A percentile compares a stretch with the other conserved stretches of the same genome.
Evolutionary conservation across 2,888 invertebrate genomes (phyloP).

Genomic region (Yponomeuta sedellus): DNA sequence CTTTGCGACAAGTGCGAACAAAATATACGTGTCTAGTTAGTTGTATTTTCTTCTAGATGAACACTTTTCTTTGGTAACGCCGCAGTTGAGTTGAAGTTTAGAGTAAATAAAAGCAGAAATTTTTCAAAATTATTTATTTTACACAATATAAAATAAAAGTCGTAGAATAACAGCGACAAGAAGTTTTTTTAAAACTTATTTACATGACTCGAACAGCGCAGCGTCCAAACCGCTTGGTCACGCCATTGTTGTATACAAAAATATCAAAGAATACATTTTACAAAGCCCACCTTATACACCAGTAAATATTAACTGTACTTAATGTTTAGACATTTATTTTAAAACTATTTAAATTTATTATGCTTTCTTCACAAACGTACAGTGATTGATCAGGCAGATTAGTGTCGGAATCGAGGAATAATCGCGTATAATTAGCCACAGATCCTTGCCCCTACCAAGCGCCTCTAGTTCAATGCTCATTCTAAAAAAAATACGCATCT

Average conservation of each 20-base stretch:
- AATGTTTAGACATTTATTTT: slow-evolving; percentile 12
- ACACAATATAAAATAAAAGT: slow-evolving; percentile 49
- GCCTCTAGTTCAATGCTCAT: neutral
- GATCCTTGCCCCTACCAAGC: neutral
- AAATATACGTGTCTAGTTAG: too few relatives aligned
- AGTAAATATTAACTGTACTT: slow-evolving; percentile 16
- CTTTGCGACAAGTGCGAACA: too few relatives aligned
- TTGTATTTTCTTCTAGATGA: too few relatives aligned
- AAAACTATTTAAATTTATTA: slow-evolving; percentile 15
- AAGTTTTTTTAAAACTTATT: slow-evolving; percentile 20
- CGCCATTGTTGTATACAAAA: slow-evolving; percentile 31
- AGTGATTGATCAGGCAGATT: slow-evolving; percentile 17
- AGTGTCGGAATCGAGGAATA: slow-evolving; percentile 20
- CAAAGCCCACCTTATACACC: slow-evolving; percentile 15
- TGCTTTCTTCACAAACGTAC: slow-evolving; percentile 15
- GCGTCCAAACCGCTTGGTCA: slow-evolving; percentile 21
- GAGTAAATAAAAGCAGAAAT: slow-evolving; percentile 5
- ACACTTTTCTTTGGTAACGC: neutral
- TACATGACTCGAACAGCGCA: slow-evolving; percentile 28
- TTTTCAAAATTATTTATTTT: slow-evolving; percentile 49
- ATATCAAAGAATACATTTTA: slow-evolving; percentile 31
- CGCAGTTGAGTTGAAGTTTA: too few relatives aligned
- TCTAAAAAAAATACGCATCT: too few relatives aligned
- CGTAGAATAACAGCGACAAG: slow-evolving; percentile 46
- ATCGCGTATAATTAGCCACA: slow-evolving; percentile 13